These are phyloP conservation scores for Chaetorhynchus papuensis DNA, from an alignment of 2,113 vertebrate species.

Conservation along the genomic window DNA sequence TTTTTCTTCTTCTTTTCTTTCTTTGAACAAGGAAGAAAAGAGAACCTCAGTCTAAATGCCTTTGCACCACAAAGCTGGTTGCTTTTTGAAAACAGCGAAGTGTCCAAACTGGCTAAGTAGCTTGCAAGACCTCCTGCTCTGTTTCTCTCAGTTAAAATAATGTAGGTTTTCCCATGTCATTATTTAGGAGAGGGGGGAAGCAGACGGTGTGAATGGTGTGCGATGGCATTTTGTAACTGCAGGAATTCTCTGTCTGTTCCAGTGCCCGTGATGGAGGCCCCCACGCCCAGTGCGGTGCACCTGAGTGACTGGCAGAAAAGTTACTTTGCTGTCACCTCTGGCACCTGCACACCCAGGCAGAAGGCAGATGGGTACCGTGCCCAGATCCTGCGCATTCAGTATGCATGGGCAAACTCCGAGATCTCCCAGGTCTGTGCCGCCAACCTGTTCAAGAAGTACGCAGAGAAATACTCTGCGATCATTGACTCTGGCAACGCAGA, in stretches of 20 bases:
- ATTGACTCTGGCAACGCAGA: conserved; percentile 86
- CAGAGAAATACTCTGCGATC: conserved; percentile 84
- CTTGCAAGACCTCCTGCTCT: background rate
- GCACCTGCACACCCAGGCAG: conserved; percentile 80
- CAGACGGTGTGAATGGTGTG: background rate
- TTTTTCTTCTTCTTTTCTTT: background rate
- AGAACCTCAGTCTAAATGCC: background rate
- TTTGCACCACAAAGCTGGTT: background rate
- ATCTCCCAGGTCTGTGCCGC: conserved; percentile 81
- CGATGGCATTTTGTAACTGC: background rate
- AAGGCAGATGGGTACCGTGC: conserved; percentile 89
- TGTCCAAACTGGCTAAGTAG: background rate
- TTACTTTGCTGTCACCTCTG: conserved; percentile 86
- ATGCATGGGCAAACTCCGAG: conserved; percentile 88
- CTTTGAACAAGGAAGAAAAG: background rate
- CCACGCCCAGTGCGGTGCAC: conserved; percentile 73
- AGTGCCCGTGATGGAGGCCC: conserved; percentile 50
- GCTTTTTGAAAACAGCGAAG: background rate
- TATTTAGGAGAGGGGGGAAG: background rate
- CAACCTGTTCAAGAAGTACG: conserved; percentile 84
- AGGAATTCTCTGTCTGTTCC: background rate
- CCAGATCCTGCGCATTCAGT: conserved; percentile 87
- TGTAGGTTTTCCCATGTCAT: background rate
- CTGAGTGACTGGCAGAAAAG: conserved; percentile 91
- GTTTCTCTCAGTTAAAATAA: background rate